A percentile compares a stretch with the other conserved stretches of the same genome.
Conservation (phyloP, 2,888 invertebrate species). For the Pemphredon lugubris region DNA sequence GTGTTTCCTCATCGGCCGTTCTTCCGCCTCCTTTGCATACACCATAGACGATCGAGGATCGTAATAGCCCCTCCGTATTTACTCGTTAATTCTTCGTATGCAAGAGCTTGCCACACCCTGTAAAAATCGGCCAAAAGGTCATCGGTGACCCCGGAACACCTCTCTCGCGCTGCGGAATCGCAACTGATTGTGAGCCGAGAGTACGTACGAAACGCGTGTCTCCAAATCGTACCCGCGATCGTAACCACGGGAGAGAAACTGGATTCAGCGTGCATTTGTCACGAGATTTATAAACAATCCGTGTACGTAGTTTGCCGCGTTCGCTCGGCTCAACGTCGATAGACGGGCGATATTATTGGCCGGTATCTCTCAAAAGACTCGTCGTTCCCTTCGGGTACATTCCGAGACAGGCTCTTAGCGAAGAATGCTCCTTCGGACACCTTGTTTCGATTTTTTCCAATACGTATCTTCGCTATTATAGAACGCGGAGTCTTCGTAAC, state of each 20-base stretch:
- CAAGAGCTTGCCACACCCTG: conserved; percentile 49
- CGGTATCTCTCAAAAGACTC: background rate
- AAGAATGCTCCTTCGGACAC: background rate
- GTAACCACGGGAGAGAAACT: background rate
- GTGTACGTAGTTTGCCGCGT: no score
- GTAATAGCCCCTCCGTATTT: conserved; percentile 43
- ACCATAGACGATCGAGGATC: conserved; percentile 40
- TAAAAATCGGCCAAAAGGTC: conserved; percentile 51
- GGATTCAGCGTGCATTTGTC: background rate
- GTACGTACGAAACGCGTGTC: conserved; percentile 20
- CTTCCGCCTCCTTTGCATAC: conserved; percentile 64
- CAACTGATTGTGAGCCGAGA: conserved; percentile 31
- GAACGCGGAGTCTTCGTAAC: background rate
- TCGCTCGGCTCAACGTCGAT: no score
- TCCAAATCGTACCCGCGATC: conserved; percentile 14
- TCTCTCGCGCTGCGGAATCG: conserved; percentile 27
- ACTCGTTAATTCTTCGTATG: conserved; percentile 54
- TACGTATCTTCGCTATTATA: background rate
- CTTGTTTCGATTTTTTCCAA: no score
- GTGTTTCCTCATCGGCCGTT: conserved; percentile 58
- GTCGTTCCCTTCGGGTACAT: background rate
- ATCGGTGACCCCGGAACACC: conserved; percentile 51
- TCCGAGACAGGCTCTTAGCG: background rate
- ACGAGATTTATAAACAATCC: background rate
- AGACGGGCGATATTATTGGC: no score